Percentiles rank a stretch among this genome's conserved stretches.
These are phyloP conservation scores for Hydraecia micacea DNA, from an alignment of 2,888 invertebrate genomes.

Conservation along the genomic window DNA sequence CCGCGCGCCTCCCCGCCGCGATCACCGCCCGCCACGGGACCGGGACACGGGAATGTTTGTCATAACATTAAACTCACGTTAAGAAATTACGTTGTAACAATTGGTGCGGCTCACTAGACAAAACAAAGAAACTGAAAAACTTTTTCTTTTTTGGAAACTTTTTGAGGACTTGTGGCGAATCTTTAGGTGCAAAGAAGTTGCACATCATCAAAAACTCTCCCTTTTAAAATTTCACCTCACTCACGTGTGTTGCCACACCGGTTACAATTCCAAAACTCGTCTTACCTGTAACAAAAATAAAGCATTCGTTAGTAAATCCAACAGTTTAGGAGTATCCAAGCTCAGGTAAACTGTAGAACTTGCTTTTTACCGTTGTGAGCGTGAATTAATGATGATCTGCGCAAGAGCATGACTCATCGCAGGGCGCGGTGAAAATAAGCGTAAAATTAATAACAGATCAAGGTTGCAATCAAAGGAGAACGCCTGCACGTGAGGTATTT, in stretches of 20 bases:
- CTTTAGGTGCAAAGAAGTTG: neutral
- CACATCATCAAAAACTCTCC: neutral
- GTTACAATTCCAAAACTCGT: constrained; percentile 46
- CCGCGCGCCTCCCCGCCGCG: constrained; percentile 56
- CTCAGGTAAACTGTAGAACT: constrained; percentile 46
- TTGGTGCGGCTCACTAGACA: constrained; percentile 64
- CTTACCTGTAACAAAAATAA: constrained; percentile 68
- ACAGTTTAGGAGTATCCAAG: constrained; percentile 26
- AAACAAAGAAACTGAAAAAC: constrained; percentile 11
- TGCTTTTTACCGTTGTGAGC: constrained; percentile 54
- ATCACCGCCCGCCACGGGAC: constrained; percentile 61
- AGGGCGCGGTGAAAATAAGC: constrained; percentile 81
- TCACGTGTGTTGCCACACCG: constrained; percentile 13
- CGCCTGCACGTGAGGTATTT: constrained; percentile 70
- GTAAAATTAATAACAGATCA: constrained; percentile 85
- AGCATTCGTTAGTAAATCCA: constrained; percentile 45
- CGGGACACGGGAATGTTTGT: constrained; percentile 81
- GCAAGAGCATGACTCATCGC: constrained; percentile 72
- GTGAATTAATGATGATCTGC: constrained; percentile 65
- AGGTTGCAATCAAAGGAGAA: constrained; percentile 79
- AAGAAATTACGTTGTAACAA: constrained; percentile 77
- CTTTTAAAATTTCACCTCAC: constrained; percentile 17
- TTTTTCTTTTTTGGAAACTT: neutral
- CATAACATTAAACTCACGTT: constrained; percentile 79
- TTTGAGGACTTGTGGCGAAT: neutral